Conservation (phyloP, 2,888 invertebrate species). For the Epirrita christyi region DNA sequence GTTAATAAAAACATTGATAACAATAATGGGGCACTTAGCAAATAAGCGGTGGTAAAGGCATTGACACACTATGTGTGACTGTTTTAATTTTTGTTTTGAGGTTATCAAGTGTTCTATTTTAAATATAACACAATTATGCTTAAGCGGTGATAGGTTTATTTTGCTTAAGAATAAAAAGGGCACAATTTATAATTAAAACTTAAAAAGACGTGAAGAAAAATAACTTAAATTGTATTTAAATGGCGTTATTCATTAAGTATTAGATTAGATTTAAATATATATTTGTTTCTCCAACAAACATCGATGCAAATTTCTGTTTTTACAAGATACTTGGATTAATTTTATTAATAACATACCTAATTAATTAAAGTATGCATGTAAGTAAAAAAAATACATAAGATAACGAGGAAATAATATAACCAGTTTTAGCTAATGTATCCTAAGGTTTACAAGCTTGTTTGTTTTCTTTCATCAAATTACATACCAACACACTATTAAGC, state of each 20-base stretch:
- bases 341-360: too few relatives aligned
- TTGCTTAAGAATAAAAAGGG: too few relatives aligned
- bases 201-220: too few relatives aligned
- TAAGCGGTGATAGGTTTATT: too few relatives aligned
- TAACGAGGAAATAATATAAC: constrained; percentile 1
- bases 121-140: not conserved
- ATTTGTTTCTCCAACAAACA: too few relatives aligned
- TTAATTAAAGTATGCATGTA: not conserved
- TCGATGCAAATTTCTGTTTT: too few relatives aligned
- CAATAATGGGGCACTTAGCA: constrained; percentile 55
- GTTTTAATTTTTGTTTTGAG: constrained; percentile 8
- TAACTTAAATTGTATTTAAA: too few relatives aligned
- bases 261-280: too few relatives aligned
- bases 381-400: not conserved
- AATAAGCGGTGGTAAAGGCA: constrained; percentile 37
- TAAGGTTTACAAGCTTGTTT: constrained; percentile 49
- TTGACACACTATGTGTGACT: constrained; percentile 23
- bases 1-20: constrained; percentile 65
- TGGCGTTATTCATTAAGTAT: too few relatives aligned
- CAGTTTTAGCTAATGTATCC: constrained; percentile 23
- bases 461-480: constrained; percentile 71
- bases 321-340: not conserved
- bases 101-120: not conserved
- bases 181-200: too few relatives aligned
- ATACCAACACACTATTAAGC: constrained; percentile 56